Evolutionary conservation across 2,797 vertebrate species (phyloP), one percentile per base, ranked within the genome.

Genomic region (Helarctos malayanus): DNA sequence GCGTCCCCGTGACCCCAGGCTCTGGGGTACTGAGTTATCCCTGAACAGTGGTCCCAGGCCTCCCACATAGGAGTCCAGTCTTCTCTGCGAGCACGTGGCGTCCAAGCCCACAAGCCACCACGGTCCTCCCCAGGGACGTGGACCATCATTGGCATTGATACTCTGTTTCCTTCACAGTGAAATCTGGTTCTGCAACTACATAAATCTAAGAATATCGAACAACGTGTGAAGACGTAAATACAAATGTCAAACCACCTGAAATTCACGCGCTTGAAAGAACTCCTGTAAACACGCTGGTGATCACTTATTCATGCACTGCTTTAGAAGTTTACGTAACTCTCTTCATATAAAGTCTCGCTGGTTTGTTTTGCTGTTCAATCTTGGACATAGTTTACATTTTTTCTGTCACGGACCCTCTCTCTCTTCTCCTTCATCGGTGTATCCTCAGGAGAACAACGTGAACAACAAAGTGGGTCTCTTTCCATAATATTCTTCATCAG

Each of bases 111-210:
- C 35, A 6, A 23, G 54, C 49, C 38, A 8, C n/a, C 54, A 18
- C 16, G 13, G 0, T 73, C n/a, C 10, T 32, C 21, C 57, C 13
- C 13, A 25, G 14, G 56, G 29, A 88, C 21, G 81, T 38, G 35
- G 63, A 32, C 11, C 47, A 23, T 71, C 12, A 56, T 68, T 35
- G 59, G 88, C 47, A 79, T 49, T 73, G 29, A 3, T 12, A 41
- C 35, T 88, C 79, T 76, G 45, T 45, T 57, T 61, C n/a, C 29
- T 86, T 83, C 87, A 83, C 61, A 63, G 45, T 29, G 49, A 91
- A 84, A 57, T 80, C 27, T 49, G 18, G 14, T 45, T 73, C 76
- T 75, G 21, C 41, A 63, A 52, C 90, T 45, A 57, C 5, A n/a
- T 23, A 27, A 79, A 54, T 73, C 59, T 8, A 45, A 91, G 92